Evolutionary conservation across 2,113 vertebrate genomes (phyloP).

Genomic region (Dinomys branickii): DNA sequence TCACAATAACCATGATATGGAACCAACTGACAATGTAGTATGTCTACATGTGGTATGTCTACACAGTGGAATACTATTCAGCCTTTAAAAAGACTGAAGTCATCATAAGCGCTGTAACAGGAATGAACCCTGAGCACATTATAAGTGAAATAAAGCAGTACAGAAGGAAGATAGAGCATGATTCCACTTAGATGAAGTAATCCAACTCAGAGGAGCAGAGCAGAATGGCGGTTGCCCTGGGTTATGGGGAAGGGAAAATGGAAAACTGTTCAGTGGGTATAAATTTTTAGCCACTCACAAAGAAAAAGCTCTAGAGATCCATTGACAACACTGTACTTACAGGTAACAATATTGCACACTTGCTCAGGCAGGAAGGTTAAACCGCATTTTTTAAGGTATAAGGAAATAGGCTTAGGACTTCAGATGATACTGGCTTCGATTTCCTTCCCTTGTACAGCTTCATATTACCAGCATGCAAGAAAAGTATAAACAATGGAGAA

Average conservation of each 20-base stretch:
- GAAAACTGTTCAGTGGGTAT: neutral
- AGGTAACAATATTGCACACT: neutral
- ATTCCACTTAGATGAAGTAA: neutral
- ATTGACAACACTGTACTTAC: neutral
- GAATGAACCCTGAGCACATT: neutral
- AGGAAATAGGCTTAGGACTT: neutral
- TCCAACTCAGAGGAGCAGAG: neutral
- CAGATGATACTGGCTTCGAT: slow-evolving; percentile 25
- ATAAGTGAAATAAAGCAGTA: neutral
- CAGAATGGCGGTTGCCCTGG: neutral
- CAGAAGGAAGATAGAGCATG: neutral
- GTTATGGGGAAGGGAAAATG: neutral
- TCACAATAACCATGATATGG: neutral
- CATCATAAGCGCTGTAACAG: neutral
- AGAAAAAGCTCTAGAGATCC: neutral
- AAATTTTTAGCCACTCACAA: neutral
- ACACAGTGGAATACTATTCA: neutral
- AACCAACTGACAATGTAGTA: neutral
- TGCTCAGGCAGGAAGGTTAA: neutral
- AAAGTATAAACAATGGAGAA: neutral
- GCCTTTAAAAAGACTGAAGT: slow-evolving; percentile 12
- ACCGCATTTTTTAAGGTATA: neutral
- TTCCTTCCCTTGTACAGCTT: neutral
- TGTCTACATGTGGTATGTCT: neutral
- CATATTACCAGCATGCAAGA: neutral